Evolutionary conservation across 1,140 invertebrate species (phyloP), one percentile per base, ranked within the genome.

Genomic region (Drosophila sucinea): DNA sequence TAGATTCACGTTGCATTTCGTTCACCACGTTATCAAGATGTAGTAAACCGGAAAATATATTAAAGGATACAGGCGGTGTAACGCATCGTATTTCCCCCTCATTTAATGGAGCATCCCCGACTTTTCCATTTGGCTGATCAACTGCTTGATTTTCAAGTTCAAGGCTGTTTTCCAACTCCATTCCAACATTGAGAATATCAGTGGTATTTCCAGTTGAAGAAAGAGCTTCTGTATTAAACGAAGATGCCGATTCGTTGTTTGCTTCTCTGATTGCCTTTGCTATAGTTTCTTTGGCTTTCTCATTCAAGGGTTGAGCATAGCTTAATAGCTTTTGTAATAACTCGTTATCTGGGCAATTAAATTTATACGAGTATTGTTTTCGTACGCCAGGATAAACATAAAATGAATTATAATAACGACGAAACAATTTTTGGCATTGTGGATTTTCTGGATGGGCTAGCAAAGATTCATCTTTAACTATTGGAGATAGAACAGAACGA

Each of bases 1-100:
- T 2, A 0, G 66, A 2, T 0, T 79, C 65, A 41, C 55, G 29
- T n/a, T 64, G 32, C 77, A 79, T 79, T 65, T 63, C 11, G 6
- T 47, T 27, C 0, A 77, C 67, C 6, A 79, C 47, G 2, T 70
- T 67, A 40, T 79, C 67, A 47, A 79, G 33, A 1, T 57, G 5
- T 11, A 77, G 29, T n/a, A 67, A 25, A 1, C 47, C 64, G 4
- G 32, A 55, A 51, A 79, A 79, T 2, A 67, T 32, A n/a, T 33
- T 56, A 35, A 56, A 79, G 7, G 74, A 67, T 0, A 79, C 33
- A 3, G 77, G 73, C 5, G 38, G 32, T 2, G 1, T 10, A 8
- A 8, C 7, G 2, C 27, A 1, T 27, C 25, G 44, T 0, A 2
- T 25, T 51, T 10, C 2, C 44, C 3, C 25, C 8, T 27, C 5